Evolutionary conservation across 2,113 vertebrate genomes (phyloP).

Genomic region (Actinemys pallida): DNA sequence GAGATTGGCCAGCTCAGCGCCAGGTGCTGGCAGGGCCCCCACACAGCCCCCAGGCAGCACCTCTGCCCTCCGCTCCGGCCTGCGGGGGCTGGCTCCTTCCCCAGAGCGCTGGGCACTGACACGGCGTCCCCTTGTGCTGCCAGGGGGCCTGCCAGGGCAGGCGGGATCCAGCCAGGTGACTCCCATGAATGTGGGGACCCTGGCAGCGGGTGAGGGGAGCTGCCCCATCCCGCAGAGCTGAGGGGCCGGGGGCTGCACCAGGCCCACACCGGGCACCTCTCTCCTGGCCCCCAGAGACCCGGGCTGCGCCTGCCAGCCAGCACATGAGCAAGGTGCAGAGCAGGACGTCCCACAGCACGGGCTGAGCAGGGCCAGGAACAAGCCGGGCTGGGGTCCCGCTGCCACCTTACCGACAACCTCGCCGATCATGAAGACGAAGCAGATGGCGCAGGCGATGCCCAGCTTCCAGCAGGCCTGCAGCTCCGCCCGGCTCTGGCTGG

Average conservation of each 20-base stretch:
- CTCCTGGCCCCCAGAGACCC: not conserved
- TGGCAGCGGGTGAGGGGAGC: not conserved
- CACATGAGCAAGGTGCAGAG: not conserved
- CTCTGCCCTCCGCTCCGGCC: too few species aligned
- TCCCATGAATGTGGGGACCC: not conserved
- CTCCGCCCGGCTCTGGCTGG: conserved; percentile 73
- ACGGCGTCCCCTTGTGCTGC: too few species aligned
- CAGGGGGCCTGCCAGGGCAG: too few species aligned
- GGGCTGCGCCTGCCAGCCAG: too few species aligned
- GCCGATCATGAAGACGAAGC: conserved; percentile 95
- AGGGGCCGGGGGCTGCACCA: not conserved
- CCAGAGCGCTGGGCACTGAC: too few species aligned
- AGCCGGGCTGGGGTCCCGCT: too few species aligned
- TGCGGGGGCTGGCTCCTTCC: not conserved
- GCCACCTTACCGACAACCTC: conserved; percentile 83
- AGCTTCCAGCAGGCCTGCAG: conserved; percentile 89
- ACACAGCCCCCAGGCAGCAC: not conserved
- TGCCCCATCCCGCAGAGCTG: not conserved
- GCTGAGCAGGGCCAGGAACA: not conserved
- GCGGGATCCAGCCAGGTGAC: too few species aligned
- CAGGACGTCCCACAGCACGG: not conserved
- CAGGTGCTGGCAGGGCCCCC: not conserved
- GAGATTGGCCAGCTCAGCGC: not conserved
- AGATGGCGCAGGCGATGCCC: conserved; percentile 88
- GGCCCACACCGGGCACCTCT: not conserved